A percentile compares a stretch with the other conserved stretches of the same genome.
These are phyloP conservation scores for Ophion obscuratus DNA, from an alignment of 2,888 invertebrate species.

Conservation along the genomic window DNA sequence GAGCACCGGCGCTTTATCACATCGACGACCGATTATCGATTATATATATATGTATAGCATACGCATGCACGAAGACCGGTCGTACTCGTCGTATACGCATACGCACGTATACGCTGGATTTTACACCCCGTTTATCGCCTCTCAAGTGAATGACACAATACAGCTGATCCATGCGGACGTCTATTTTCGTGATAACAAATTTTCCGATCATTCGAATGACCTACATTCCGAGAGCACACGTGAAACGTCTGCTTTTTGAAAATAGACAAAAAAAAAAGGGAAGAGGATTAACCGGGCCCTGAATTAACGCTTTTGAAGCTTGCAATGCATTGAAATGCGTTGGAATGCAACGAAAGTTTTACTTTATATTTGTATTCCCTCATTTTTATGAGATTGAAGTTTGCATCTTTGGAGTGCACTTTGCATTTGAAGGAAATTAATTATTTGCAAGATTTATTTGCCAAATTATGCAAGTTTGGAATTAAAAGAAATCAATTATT, in stretches of 20 bases:
- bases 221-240: background rate
- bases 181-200: background rate
- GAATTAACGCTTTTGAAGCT: no score
- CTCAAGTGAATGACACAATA: conserved; percentile 24
- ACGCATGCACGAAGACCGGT: background rate
- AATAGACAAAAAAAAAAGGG: background rate
- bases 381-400: no score
- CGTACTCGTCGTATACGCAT: background rate
- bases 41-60: background rate
- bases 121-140: conserved; percentile 26
- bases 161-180: conserved; percentile 7
- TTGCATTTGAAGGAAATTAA: no score
- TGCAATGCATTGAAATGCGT: no score
- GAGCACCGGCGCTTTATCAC: conserved; percentile 19
- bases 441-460: no score
- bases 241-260: background rate
- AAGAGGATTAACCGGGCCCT: no score
- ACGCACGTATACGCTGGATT: background rate
- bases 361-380: no score
- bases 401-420: no score
- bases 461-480: no score
- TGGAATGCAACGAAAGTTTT: no score
- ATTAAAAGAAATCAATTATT: no score
- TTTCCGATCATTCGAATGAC: conserved; percentile 17
- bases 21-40: conserved; percentile 32